Evolutionary conservation across 2,113 vertebrate genomes (phyloP).

Genomic region (Pelobates fuscus): DNA sequence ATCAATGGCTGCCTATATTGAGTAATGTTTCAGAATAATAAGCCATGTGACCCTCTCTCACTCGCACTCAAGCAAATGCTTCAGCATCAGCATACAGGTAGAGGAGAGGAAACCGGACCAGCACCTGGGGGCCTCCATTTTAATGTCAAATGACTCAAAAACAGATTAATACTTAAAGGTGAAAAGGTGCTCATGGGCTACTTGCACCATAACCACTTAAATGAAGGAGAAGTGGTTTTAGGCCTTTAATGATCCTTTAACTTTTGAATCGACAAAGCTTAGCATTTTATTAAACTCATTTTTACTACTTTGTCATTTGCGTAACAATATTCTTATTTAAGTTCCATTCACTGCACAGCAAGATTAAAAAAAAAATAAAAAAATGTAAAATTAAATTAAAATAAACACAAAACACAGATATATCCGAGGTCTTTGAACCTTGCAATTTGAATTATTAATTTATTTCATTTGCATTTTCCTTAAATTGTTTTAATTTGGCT

Average conservation of each 20-base stretch:
- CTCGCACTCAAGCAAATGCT: no score
- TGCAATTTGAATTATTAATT: neutral
- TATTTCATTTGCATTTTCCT: neutral
- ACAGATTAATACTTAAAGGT: no score
- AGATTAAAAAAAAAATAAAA: neutral
- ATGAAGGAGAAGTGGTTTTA: no score
- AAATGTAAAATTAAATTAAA: neutral
- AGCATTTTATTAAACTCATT: neutral
- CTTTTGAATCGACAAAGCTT: neutral
- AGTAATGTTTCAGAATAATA: no score
- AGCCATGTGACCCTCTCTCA: no score
- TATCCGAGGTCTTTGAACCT: neutral
- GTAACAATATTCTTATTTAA: neutral
- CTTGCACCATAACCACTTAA: no score
- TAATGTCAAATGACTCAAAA: no score
- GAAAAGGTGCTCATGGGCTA: no score
- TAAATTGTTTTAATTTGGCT: neutral
- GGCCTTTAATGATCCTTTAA: neutral
- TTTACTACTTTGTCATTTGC: neutral
- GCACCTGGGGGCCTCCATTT: no score
- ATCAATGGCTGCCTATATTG: no score
- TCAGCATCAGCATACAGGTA: no score
- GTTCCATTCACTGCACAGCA: neutral
- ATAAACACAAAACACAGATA: neutral
- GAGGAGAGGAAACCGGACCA: no score